phyloP scores from a whole-genome alignment of 2,888 invertebrate genomes.

The Drosophila mayaguana region DNA sequence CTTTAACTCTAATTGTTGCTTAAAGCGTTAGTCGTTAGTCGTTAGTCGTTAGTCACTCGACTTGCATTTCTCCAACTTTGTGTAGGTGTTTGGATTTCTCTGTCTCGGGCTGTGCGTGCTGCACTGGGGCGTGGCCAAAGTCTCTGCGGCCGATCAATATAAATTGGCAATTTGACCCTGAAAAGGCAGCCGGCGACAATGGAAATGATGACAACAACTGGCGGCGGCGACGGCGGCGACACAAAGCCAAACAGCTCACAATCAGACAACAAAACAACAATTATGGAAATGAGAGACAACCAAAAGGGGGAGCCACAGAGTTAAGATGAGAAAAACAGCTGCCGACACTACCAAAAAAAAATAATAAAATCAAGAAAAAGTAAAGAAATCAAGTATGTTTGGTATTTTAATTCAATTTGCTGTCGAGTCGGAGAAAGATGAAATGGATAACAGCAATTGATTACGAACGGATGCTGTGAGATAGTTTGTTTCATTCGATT shows the following conservation, averaged over 20 bases:
- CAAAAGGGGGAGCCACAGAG: constrained; percentile 10
- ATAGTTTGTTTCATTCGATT: neutral
- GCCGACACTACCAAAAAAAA: constrained; percentile 48
- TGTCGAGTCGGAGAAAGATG: constrained; percentile 43
- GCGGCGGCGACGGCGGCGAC: constrained; percentile 43
- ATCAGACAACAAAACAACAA: constrained; percentile 55
- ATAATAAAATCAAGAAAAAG: neutral
- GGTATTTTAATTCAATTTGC: constrained; percentile 74
- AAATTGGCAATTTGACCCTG: constrained; percentile 80
- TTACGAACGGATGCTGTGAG: constrained; percentile 3
- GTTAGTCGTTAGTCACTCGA: neutral
- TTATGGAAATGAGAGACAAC: constrained; percentile 68
- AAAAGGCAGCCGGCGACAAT: constrained; percentile 62
- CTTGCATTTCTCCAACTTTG: neutral
- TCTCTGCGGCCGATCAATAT: constrained; percentile 64
- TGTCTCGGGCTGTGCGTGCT: constrained; percentile 12
- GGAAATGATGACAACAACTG: constrained; percentile 38
- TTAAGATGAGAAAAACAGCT: constrained; percentile 35
- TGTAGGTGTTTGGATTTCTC: constrained; percentile 50
- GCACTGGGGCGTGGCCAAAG: constrained; percentile 22
- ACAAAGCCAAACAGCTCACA: constrained; percentile 47
- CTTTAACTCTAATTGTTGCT: constrained; percentile 78
- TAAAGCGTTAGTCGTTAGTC: constrained; percentile 44
- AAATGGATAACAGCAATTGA: constrained; percentile 48
- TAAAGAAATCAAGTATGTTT: constrained; percentile 44